Conservation (phyloP, 1,140 invertebrate genomes). For the Oryctes rhinoceros region DNA sequence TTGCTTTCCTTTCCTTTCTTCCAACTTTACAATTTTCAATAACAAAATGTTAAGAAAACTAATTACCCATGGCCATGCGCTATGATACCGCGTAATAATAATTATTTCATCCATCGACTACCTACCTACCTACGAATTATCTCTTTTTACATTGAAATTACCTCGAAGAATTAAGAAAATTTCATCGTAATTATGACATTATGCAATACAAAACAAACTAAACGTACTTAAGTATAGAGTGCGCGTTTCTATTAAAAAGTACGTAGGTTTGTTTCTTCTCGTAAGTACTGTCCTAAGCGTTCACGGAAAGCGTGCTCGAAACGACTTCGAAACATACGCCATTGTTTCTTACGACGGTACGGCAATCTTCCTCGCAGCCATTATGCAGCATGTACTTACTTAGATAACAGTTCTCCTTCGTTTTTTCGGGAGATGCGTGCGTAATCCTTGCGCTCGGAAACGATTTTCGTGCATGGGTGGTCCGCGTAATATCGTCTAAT, state of each 20-base stretch:
- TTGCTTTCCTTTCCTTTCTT: too few species aligned
- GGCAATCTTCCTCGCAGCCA: background rate
- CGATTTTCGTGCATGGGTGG: constrained; percentile 12
- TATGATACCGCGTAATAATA: too few species aligned
- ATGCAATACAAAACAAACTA: background rate
- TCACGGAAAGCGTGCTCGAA: background rate
- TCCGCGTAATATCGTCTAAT: background rate
- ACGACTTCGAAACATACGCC: background rate
- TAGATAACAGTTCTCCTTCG: background rate
- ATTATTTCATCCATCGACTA: too few species aligned
- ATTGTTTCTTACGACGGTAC: background rate
- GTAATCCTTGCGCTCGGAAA: constrained; percentile 15
- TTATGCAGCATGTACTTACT: constrained; percentile 6
- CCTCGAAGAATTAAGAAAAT: background rate
- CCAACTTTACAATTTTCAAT: too few species aligned
- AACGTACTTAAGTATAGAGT: background rate
- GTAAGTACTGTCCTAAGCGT: background rate
- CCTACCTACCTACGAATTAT: too few species aligned
- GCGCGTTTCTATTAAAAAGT: background rate
- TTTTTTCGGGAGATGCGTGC: background rate
- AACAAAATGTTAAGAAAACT: too few species aligned
- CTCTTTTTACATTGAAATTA: too few species aligned
- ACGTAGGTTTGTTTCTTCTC: background rate
- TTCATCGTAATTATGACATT: constrained; percentile 5
- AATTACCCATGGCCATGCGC: too few species aligned